Percentiles rank a stretch among this genome's conserved stretches.
phyloP scores from a whole-genome alignment of 2,888 invertebrate genomes.

The Melinaea menophilus region DNA sequence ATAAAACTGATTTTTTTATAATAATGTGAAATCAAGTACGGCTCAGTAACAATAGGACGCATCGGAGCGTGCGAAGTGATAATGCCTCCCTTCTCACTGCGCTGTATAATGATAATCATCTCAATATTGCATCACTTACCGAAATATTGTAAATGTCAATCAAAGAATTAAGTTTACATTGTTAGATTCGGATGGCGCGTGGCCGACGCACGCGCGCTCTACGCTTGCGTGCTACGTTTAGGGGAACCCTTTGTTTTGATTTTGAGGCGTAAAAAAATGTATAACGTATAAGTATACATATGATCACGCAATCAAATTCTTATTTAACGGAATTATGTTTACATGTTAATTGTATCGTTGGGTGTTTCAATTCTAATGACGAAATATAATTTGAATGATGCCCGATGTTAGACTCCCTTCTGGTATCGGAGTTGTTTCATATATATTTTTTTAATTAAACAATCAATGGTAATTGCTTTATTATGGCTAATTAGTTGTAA shows the following conservation, averaged over 20 bases:
- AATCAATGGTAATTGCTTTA: no score
- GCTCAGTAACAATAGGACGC: slow-evolving; percentile 35
- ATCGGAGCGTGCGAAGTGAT: slow-evolving; percentile 59
- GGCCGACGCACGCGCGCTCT: slow-evolving; percentile 54
- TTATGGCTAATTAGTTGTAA: no score
- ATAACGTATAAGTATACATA: slow-evolving; percentile 43
- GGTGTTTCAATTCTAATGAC: neutral
- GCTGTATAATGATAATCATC: slow-evolving; percentile 68
- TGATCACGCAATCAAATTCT: slow-evolving; percentile 26
- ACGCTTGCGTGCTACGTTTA: slow-evolving; percentile 60
- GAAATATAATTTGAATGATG: neutral
- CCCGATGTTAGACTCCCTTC: neutral
- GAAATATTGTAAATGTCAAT: slow-evolving; percentile 80
- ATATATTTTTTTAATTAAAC: no score
- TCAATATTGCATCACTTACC: slow-evolving; percentile 79
- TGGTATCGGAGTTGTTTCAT: neutral
- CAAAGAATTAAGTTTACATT: slow-evolving; percentile 76
- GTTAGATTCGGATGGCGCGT: slow-evolving; percentile 51
- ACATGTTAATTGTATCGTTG: slow-evolving; percentile 23
- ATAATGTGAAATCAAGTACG: slow-evolving; percentile 32
- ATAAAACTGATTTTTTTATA: slow-evolving; percentile 1
- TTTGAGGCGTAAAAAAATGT: slow-evolving; percentile 53
- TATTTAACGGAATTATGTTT: slow-evolving; percentile 17
- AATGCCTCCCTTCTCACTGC: slow-evolving; percentile 49
- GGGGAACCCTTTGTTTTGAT: slow-evolving; percentile 64